A percentile compares a stretch with the other conserved stretches of the same genome.
Evolutionary conservation across 1,140 invertebrate species (phyloP).

Genomic region (Oppia nitens): DNA sequence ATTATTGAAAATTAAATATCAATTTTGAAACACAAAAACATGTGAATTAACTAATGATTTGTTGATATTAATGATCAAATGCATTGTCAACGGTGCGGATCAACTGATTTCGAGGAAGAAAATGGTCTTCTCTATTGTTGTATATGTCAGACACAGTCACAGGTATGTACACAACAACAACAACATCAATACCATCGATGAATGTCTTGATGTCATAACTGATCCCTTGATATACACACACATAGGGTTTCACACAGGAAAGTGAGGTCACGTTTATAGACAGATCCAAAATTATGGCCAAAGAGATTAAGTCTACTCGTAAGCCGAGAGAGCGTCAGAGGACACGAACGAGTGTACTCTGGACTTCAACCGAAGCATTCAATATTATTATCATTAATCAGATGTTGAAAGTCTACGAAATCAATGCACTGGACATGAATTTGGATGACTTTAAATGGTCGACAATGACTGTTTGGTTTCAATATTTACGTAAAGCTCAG

Average conservation of each 20-base stretch:
- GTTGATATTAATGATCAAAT: neutral
- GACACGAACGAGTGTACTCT: neutral
- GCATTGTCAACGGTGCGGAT: constrained; percentile 9
- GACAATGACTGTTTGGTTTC: constrained; percentile 1
- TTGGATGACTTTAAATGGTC: neutral
- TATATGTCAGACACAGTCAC: constrained; percentile 5
- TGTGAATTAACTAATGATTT: too few relatives aligned
- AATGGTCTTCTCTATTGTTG: constrained; percentile 2
- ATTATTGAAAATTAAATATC: too few relatives aligned
- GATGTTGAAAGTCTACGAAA: constrained; percentile 2
- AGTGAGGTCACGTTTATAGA: neutral
- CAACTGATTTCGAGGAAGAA: constrained; percentile 2
- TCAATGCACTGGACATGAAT: neutral
- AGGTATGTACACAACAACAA: too few relatives aligned
- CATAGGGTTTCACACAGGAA: neutral
- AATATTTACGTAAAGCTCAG: constrained; percentile 4
- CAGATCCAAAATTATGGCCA: neutral
- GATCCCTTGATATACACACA: neutral
- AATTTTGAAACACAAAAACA: too few relatives aligned
- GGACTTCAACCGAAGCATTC: constrained; percentile 4
- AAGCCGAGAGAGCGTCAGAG: neutral
- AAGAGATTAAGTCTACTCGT: neutral
- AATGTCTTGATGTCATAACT: too few relatives aligned
- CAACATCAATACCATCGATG: too few relatives aligned
- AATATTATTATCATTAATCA: neutral